Percentiles rank a stretch among this genome's conserved stretches.
Evolutionary conservation across 2,888 invertebrate species (phyloP).

Genomic region (Agrotis ipsilon): DNA sequence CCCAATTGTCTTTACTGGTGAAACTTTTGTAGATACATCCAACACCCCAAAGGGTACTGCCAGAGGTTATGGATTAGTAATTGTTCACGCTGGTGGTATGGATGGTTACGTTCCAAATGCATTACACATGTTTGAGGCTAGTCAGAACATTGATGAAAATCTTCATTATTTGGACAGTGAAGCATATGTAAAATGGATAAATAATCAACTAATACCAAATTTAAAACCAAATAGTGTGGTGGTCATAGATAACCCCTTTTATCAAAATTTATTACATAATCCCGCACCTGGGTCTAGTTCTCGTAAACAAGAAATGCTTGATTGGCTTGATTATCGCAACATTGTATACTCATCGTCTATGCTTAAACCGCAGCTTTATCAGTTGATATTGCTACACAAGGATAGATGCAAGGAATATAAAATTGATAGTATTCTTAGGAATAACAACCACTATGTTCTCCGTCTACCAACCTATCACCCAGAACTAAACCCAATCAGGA

Average conservation of each 20-base stretch:
- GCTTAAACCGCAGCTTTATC: constrained; percentile 46
- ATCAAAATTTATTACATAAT: constrained; percentile 31
- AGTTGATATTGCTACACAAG: constrained; percentile 32
- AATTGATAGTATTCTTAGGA: constrained; percentile 26
- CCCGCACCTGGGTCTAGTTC: constrained; percentile 23
- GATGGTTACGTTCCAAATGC: constrained; percentile 38
- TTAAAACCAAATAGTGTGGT: constrained; percentile 38
- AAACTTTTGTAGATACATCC: constrained; percentile 23
- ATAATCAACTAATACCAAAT: constrained; percentile 28
- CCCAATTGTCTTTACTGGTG: constrained; percentile 37
- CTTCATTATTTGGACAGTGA: constrained; percentile 11
- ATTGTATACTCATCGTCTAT: constrained; percentile 35
- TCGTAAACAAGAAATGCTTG: constrained; percentile 37
- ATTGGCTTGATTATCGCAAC: constrained; percentile 36
- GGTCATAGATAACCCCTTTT: constrained; percentile 31
- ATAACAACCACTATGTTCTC: constrained; percentile 9
- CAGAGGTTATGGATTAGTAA: constrained; percentile 26
- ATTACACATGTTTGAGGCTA: constrained; percentile 24
- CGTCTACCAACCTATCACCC: constrained; percentile 28
- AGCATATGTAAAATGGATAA: constrained; percentile 33
- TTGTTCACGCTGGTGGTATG: constrained; percentile 30
- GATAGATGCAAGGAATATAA: constrained; percentile 23
- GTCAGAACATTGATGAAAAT: background rate
- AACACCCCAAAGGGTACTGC: background rate
- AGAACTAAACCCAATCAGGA: constrained; percentile 27